A percentile compares a stretch with the other conserved stretches of the same genome.
These are phyloP conservation scores for Nesoenas mayeri DNA, from an alignment of 2,113 vertebrate species.

Conservation along the genomic window DNA sequence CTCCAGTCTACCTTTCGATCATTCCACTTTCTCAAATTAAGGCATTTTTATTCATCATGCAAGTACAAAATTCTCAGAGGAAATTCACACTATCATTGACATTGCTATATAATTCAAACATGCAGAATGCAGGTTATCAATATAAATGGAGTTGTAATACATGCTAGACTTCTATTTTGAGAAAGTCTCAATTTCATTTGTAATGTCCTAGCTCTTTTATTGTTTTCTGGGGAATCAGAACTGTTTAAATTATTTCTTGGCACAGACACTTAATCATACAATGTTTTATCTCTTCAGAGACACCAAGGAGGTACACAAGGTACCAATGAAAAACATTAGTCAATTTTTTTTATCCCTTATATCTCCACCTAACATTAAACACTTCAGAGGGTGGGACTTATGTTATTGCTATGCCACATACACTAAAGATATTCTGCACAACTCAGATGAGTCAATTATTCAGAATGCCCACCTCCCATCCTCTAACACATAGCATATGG, in stretches of 20 bases:
- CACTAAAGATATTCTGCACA: background rate
- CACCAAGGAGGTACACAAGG: background rate
- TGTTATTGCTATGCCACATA: background rate
- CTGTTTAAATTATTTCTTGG: background rate
- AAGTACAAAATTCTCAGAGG: background rate
- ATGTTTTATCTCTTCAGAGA: background rate
- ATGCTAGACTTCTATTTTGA: background rate
- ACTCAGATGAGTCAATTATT: conserved; percentile 49
- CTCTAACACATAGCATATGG: conserved; percentile 68
- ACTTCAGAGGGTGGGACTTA: background rate
- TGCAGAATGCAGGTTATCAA: background rate
- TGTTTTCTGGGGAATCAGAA: background rate
- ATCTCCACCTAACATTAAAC: background rate
- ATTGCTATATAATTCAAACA: background rate
- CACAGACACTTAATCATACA: background rate
- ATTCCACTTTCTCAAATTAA: background rate
- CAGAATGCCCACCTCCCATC: conserved; percentile 46
- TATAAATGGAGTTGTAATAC: background rate
- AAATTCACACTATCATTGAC: background rate
- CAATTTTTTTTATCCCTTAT: background rate
- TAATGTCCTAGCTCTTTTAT: background rate
- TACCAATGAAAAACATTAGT: background rate
- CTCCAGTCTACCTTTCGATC: background rate
- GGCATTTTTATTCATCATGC: background rate
- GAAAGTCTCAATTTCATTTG: background rate